Percentiles rank a stretch among this genome's conserved stretches.
Evolutionary conservation across 2,797 vertebrate species (phyloP).

Genomic region (Chiloscyllium punctatum): DNA sequence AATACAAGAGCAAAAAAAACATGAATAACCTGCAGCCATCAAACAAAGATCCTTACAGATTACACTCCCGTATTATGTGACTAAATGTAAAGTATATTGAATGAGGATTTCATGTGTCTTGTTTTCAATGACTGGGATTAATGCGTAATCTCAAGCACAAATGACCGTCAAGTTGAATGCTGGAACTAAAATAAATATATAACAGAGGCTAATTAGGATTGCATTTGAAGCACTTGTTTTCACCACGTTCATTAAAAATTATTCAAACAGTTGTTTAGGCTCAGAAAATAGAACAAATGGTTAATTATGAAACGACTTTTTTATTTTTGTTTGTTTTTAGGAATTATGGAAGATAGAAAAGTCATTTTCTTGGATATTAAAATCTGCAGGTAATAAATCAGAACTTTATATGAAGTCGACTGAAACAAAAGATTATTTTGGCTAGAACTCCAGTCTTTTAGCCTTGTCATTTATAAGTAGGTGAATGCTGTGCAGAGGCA

Average conservation of each 20-base stretch:
- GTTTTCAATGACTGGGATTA: conserved; percentile 2
- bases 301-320: not conserved
- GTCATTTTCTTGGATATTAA: not conserved
- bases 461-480: not conserved
- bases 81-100: not conserved
- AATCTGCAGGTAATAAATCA: not conserved
- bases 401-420: not conserved
- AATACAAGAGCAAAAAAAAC: conserved; percentile 1
- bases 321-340: not conserved
- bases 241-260: not conserved
- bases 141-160: not conserved
- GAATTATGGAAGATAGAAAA: not conserved
- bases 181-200: not conserved
- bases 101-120: not conserved
- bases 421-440: not conserved
- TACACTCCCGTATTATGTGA: not conserved
- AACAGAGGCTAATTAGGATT: not conserved
- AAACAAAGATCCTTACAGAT: not conserved
- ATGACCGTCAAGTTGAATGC: not conserved
- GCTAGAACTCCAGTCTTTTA: not conserved
- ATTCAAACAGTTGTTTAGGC: not conserved
- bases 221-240: not conserved
- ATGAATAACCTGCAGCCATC: not conserved
- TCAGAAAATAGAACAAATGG: not conserved
- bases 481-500: not conserved